Evolutionary conservation across 1,140 invertebrate species (phyloP).

Genomic region (Drosophila ironensis): DNA sequence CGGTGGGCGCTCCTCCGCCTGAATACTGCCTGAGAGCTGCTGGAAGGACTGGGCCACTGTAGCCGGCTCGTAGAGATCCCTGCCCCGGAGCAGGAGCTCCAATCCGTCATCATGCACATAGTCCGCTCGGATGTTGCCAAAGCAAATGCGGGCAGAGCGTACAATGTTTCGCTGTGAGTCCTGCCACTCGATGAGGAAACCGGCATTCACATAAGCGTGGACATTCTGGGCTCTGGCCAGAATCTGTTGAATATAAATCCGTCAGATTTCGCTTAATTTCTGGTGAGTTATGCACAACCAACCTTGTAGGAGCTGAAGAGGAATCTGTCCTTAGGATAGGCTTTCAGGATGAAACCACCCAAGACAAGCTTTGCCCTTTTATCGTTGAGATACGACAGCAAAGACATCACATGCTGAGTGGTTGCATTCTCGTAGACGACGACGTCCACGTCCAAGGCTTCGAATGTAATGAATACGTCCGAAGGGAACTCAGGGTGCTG

Average conservation of each 20-base stretch:
- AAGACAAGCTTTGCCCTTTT: constrained; percentile 48
- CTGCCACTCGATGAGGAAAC: constrained; percentile 84
- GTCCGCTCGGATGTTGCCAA: constrained; percentile 86
- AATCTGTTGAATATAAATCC: constrained; percentile 60
- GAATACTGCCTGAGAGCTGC: constrained; percentile 19
- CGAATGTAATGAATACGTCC: constrained; percentile 89
- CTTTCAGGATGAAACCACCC: constrained; percentile 54
- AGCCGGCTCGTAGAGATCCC: constrained; percentile 81
- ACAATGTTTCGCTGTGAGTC: constrained; percentile 44
- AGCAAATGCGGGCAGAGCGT: constrained; percentile 82
- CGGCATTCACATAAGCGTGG: constrained; percentile 91
- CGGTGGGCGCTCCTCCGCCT: constrained; percentile 82
- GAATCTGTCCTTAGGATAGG: constrained; percentile 51
- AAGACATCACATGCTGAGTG: constrained; percentile 31
- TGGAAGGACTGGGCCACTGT: constrained; percentile 44
- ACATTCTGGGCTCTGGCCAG: constrained; percentile 91
- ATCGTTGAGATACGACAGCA: constrained; percentile 51
- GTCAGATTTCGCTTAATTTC: too few species aligned
- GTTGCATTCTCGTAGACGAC: constrained; percentile 40
- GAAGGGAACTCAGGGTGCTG: constrained; percentile 88
- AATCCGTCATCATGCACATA: constrained; percentile 88
- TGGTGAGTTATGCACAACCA: too few species aligned
- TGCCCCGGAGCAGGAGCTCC: constrained; percentile 85
- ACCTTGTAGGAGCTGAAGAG: constrained; percentile 84
- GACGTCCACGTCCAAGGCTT: constrained; percentile 85